Evolutionary conservation across 2,113 vertebrate species (phyloP).

Genomic region (Onychostruthus taczanowskii): DNA sequence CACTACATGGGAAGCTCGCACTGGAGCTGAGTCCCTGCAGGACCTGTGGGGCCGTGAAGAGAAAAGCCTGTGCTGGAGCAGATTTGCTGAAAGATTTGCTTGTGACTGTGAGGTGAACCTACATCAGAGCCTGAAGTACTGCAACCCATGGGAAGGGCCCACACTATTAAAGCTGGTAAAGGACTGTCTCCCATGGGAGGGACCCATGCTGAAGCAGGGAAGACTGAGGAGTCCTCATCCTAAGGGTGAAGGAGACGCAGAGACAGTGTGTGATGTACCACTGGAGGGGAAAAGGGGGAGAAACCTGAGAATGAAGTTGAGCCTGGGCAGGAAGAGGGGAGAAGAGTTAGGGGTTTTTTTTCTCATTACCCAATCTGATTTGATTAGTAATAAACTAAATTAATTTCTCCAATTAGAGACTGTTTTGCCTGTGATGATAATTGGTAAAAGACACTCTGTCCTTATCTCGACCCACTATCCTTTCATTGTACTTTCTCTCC

Average conservation of each 20-base stretch:
- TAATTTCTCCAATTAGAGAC: neutral
- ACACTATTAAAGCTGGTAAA: neutral
- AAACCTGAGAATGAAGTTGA: rapidly evolving
- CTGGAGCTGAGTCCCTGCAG: neutral
- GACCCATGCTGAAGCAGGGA: rapidly evolving
- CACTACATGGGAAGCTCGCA: neutral
- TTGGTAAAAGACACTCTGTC: neutral
- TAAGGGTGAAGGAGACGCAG: neutral
- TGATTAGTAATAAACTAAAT: neutral
- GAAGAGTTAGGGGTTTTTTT: neutral
- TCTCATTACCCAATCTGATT: neutral
- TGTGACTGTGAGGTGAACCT: neutral
- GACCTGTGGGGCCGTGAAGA: rapidly evolving
- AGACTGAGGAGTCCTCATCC: neutral
- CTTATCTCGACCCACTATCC: neutral
- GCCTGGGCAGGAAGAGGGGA: neutral
- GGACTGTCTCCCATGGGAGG: neutral
- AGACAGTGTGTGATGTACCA: neutral
- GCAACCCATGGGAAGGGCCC: neutral
- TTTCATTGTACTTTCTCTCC: neutral
- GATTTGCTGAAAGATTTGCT: neutral
- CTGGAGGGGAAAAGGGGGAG: neutral
- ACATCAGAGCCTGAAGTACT: neutral
- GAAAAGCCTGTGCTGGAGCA: neutral
- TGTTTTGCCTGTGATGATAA: neutral